Evolutionary conservation across 1,140 invertebrate species (phyloP), one percentile per base, ranked within the genome.

Genomic region (Lineus longissimus): DNA sequence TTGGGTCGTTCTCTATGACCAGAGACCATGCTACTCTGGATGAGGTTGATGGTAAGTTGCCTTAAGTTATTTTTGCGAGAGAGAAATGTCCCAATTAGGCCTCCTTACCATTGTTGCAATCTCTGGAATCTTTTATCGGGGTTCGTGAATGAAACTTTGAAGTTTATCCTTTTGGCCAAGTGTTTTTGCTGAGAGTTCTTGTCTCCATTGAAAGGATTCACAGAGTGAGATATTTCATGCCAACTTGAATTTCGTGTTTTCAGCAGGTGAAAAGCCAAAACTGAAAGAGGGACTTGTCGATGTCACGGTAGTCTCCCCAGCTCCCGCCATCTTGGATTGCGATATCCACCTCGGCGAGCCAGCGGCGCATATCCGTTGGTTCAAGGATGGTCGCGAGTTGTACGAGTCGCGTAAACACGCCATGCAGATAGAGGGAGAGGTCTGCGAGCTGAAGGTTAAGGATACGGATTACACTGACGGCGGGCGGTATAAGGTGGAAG

Each of bases 11-110:
- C 13, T 83, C 97, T 67, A 93, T 91, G 77, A 90, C 94, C 0
- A 87, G 87, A 19, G 89, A 95, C 77, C 90, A 95, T 13, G 92
- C 98, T 67, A 88, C 87, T 67, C 94, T 95, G 0, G 91, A 91
- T 82, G 92, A 95, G 92, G 94, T 95, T 73, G 95, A 95, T 81
- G 93, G 87, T 87, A 82, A 80, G 84, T 70, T 6, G n/a, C 47
- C n/a, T 19, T 43, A 19, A 43, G n/a, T n/a, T n/a, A n/a, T n/a
- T n/a, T n/a, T n/a, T n/a, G n/a, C n/a, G n/a, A n/a, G n/a, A n/a
- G n/a, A n/a, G n/a, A n/a, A n/a, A n/a, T n/a, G n/a, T n/a, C n/a
- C n/a, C n/a, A n/a, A n/a, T n/a, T n/a, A n/a, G n/a, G n/a, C n/a
- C n/a, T n/a, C n/a, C 55, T 56, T 23, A 27, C 4, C 19, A 23